phyloP scores from a whole-genome alignment of 2,888 invertebrate genomes.

The Limnephilus auricula region DNA sequence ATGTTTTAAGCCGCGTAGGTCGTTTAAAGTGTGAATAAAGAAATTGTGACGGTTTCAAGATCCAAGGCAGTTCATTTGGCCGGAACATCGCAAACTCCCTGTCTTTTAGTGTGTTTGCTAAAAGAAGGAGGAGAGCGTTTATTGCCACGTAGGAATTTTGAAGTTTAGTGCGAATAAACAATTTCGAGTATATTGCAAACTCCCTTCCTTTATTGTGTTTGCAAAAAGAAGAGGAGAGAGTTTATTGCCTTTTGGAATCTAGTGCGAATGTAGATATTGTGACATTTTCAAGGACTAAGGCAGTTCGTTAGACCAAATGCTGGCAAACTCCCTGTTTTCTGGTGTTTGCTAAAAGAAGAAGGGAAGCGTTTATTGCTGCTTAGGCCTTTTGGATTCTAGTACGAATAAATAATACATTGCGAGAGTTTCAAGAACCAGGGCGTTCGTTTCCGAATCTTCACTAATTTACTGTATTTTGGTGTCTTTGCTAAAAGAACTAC shows the following conservation, averaged over 20 bases:
- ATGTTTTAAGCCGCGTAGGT: not conserved
- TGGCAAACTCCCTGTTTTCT: not conserved
- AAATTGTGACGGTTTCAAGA: not conserved
- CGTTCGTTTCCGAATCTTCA: not conserved
- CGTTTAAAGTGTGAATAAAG: not conserved
- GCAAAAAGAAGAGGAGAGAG: too few relatives aligned
- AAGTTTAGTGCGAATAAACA: not conserved
- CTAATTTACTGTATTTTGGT: too few relatives aligned
- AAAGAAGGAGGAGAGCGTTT: not conserved
- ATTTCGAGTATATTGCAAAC: too few relatives aligned
- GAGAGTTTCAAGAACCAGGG: not conserved
- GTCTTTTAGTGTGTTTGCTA: too few relatives aligned
- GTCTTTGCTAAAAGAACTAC: too few relatives aligned
- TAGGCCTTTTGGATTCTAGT: not conserved
- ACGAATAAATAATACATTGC: not conserved
- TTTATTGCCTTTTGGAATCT: too few relatives aligned
- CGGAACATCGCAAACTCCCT: too few relatives aligned
- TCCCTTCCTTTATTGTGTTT: too few relatives aligned
- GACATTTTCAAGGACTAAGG: not conserved
- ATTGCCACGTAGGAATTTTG: not conserved
- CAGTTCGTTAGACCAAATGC: not conserved
- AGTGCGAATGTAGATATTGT: not conserved
- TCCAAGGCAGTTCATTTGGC: not conserved
- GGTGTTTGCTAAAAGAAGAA: not conserved
- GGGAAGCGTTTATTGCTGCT: not conserved